Evolutionary conservation across 2,113 vertebrate species (phyloP).

Genomic region (Heliornis fulica): DNA sequence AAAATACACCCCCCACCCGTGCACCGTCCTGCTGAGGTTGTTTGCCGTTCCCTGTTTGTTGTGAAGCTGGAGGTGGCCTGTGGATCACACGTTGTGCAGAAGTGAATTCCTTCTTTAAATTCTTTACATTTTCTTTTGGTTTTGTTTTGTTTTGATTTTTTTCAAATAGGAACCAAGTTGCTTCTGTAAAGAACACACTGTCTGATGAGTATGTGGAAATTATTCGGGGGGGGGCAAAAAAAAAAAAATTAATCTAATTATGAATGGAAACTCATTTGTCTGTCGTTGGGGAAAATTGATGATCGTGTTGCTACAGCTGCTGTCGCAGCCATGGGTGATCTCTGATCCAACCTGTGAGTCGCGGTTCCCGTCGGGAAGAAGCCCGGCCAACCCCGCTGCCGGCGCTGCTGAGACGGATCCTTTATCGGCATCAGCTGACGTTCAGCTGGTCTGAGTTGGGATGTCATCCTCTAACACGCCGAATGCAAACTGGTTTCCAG

Average conservation of each 20-base stretch:
- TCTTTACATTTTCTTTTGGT: too few species aligned
- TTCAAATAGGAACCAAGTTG: conserved; percentile 60
- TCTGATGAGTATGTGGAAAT: conserved; percentile 69
- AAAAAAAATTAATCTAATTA: conserved; percentile 45
- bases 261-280: conserved; percentile 74
- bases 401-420: conserved; percentile 39
- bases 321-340: conserved; percentile 58
- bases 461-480: conserved; percentile 5
- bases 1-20: conserved; percentile 24
- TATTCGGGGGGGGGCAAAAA: background rate
- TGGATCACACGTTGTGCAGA: conserved; percentile 72
- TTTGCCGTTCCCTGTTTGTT: conserved; percentile 68
- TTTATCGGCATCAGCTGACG: conserved; percentile 27
- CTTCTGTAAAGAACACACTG: conserved; percentile 77
- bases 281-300: conserved; percentile 69
- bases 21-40: conserved; percentile 72
- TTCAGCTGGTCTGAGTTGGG: conserved; percentile 69
- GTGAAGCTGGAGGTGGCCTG: conserved; percentile 71
- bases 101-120: conserved; percentile 72
- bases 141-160: background rate
- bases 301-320: conserved; percentile 68
- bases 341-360: conserved; percentile 56
- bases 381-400: conserved; percentile 2
- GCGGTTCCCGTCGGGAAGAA: conserved; percentile 47
- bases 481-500: conserved; percentile 31